These are phyloP conservation scores for Luperina nickerlii DNA, from an alignment of 2,888 invertebrate species.

Conservation along the genomic window DNA sequence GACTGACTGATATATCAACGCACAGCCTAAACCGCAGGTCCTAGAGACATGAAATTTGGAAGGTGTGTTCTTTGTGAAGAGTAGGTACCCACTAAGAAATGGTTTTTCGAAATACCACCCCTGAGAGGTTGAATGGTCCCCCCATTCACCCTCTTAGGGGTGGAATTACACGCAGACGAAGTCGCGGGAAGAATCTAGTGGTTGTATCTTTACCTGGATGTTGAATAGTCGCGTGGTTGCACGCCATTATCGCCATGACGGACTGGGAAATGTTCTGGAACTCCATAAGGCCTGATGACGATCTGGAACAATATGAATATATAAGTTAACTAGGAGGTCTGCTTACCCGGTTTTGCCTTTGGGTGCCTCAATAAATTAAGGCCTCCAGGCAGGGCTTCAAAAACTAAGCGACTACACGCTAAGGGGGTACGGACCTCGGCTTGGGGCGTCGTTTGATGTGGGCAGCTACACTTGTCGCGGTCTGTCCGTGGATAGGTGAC, in stretches of 20 bases:
- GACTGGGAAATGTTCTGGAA: conserved; percentile 98
- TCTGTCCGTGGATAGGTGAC: too few relatives aligned
- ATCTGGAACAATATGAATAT: conserved; percentile 84
- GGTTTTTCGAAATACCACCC: too few relatives aligned
- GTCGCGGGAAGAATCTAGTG: too few relatives aligned
- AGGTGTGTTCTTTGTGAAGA: too few relatives aligned
- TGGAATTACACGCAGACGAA: too few relatives aligned
- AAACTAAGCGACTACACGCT: not conserved
- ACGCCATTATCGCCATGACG: conserved; percentile 98
- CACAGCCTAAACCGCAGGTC: too few relatives aligned
- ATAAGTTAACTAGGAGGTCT: not conserved
- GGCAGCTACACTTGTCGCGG: too few relatives aligned
- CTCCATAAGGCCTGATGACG: conserved; percentile 98
- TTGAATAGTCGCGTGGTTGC: conserved; percentile 98
- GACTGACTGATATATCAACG: too few relatives aligned
- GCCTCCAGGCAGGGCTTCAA: not conserved
- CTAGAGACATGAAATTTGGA: too few relatives aligned
- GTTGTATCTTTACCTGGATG: conserved; percentile 94
- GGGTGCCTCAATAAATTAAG: not conserved
- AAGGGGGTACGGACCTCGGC: not conserved
- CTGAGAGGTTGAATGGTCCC: too few relatives aligned
- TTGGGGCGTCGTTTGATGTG: not conserved
- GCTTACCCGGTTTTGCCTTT: not conserved
- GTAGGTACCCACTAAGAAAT: too few relatives aligned
- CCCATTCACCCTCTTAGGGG: too few relatives aligned